Base-by-base conservation (phyloP, 2,113 vertebrate genomes). In the Gobiocypris rarus region DNA sequence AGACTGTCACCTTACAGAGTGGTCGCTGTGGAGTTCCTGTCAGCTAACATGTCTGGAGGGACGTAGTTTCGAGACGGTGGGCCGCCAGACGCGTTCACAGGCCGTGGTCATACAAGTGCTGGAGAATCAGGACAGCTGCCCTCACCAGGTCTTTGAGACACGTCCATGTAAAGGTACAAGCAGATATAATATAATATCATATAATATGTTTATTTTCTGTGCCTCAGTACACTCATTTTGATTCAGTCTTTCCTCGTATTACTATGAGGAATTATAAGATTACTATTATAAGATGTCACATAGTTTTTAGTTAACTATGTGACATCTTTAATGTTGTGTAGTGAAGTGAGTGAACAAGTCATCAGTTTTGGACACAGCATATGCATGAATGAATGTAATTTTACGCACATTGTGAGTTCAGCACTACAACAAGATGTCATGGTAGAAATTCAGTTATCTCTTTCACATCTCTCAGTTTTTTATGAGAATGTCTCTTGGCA, bases 21-120 rank as follows among this genome's bases (percentile, higher is more conserved):
- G 98, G 98, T 99, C 98, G 0, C 89, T 92, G n/a, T 99, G 98
- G 98, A 98, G 98, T 88, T 92, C 95, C 0, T 99, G 98, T 38
- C 97, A 99, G 93, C 92, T 99, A 86, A 97, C 95, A 45, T 99
- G 98, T 88, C 92, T 98, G 38, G 95, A 97, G 43, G 97, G 98
- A 70, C 95, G 97, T 85, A 97, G 96, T 88, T 98, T 98, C 0
- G 97, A 98, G 93, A 91, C 94, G 0, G 89, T 24, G 0, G 98
- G 98, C 1, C 96, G 89, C 48, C 97, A 97, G 79, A 95, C 98
- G 2, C 95, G 97, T 11, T 99, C 98, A 85, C 93, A 96, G 84
- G 96, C 96, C 0, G 95, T 97, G 61, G 86, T 99, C 9, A 83
- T 96, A 75, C 96, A 96, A 88, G 95, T 96, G 69, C 87, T 93